Base-by-base conservation (phyloP, 2,113 vertebrate genomes). In the Riparia riparia region DNA sequence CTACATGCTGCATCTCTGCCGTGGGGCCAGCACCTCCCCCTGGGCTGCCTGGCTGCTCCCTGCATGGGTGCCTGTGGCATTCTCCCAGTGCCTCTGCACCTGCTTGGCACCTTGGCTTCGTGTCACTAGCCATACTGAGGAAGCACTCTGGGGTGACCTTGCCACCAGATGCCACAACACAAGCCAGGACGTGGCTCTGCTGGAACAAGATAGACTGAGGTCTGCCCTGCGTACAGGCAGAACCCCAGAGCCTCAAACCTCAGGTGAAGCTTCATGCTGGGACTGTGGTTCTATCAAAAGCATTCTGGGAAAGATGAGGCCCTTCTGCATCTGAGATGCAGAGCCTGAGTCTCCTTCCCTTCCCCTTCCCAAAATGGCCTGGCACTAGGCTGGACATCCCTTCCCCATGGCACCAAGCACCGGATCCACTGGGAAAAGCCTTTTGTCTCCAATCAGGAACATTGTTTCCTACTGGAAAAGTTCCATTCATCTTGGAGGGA, bases 391-490 rank as follows among this genome's bases (percentile, higher is more conserved):
- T 4, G 1, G 63, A 19, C 22, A 53, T 77, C 71, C 16, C 54
- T 74, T 79, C 34, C 49, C 21, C 17, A 42, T 92, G 93, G 88
- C 85, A 93, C 49, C 53, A 60, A 74, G n/a, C 49, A 57, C 90
- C 4, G 10, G 86, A 96, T 92, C 78, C 4, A 6, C 57, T 81
- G 86, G 82, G 69, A 90, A 82, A 82, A 77, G 65, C 22, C 17
- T 89, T 95, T 93, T 82, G 76, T 94, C 58, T 91, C 69, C 71
- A 94, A 91, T 96, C 91, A 95, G 44, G 44, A 84, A 8, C 29
- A 93, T 94, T 94, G 84, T 96, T 95, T 88, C 58, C 20, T 89
- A 57, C 84, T 96, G 94, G 93, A 96, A 88, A 84, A 68, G 10
- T 42, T 96, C 86, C 88, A 89, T 96, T 60, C 56, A 72, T 19